These are phyloP conservation scores for Notamacropus eugenii DNA, from an alignment of 2,797 vertebrate species.

Conservation along the genomic window DNA sequence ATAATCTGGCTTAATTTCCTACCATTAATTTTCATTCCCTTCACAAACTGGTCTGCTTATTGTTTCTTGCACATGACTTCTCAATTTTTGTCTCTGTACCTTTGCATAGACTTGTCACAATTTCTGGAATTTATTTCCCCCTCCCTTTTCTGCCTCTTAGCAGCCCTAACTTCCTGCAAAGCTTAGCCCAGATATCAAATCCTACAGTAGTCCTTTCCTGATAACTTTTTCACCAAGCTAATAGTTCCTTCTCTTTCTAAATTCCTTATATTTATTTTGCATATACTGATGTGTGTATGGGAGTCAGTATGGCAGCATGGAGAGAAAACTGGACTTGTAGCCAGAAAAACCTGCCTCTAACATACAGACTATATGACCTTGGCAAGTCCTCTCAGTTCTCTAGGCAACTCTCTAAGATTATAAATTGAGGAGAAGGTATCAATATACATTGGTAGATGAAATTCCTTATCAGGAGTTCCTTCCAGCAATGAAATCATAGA, in stretches of 20 bases:
- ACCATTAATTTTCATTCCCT: background rate
- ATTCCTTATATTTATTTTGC: background rate
- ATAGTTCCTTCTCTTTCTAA: background rate
- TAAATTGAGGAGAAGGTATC: background rate
- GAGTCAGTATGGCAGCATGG: too few relatives aligned
- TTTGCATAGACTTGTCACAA: background rate
- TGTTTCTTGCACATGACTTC: background rate
- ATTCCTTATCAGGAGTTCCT: background rate
- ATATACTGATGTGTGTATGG: background rate
- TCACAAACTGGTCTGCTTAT: too few relatives aligned
- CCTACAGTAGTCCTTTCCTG: background rate
- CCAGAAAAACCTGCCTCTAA: background rate
- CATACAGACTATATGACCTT: background rate
- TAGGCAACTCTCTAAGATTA: background rate
- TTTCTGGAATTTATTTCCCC: background rate
- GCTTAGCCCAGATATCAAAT: background rate
- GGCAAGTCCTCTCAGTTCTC: background rate
- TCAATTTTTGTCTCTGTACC: background rate
- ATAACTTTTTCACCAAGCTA: background rate
- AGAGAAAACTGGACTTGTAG: background rate
- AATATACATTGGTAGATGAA: background rate
- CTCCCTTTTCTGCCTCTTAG: background rate
- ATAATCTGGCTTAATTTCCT: background rate
- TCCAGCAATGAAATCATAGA: background rate
- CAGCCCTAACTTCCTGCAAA: background rate